A percentile compares a stretch with the other conserved stretches of the same genome.
Evolutionary conservation across 2,888 invertebrate genomes (phyloP).

Genomic region (Agrotis segetum): DNA sequence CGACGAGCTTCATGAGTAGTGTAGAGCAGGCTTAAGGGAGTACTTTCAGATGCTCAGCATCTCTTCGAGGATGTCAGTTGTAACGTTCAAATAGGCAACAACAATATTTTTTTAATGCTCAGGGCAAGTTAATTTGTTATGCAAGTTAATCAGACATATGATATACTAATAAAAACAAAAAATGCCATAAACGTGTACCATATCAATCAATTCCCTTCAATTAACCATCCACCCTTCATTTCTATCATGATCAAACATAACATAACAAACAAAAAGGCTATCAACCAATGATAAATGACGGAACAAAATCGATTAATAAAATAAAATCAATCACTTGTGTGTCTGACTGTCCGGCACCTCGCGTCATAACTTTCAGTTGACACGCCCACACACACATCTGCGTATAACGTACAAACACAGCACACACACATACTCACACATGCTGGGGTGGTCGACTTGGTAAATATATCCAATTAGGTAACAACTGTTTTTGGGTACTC

Average conservation of each 20-base stretch:
- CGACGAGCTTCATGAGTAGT: too few species aligned
- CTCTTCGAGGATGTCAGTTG: rapidly evolving
- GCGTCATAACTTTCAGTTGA: constrained; percentile 67
- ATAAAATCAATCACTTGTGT: constrained; percentile 61
- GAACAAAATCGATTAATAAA: constrained; percentile 50
- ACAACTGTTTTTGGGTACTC: constrained; percentile 48
- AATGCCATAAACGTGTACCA: neutral
- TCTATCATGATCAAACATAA: constrained; percentile 40
- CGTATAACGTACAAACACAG: constrained; percentile 47
- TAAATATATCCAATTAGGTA: constrained; percentile 64
- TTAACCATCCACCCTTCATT: constrained; percentile 48
- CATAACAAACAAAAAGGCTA: constrained; percentile 47
- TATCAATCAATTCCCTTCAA: constrained; percentile 51
- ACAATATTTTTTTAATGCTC: neutral
- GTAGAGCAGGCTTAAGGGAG: too few species aligned
- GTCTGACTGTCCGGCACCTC: constrained; percentile 55
- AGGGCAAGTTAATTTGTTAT: neutral
- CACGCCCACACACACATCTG: constrained; percentile 62
- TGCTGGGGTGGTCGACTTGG: constrained; percentile 60
- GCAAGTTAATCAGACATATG: constrained; percentile 19
- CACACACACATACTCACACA: neutral
- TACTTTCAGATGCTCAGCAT: neutral
- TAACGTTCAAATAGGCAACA: neutral
- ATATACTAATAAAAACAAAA: constrained; percentile 18
- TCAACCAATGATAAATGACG: constrained; percentile 52